Base-by-base conservation (phyloP, 2,888 invertebrate genomes). In the Hymenopus coronatus region DNA sequence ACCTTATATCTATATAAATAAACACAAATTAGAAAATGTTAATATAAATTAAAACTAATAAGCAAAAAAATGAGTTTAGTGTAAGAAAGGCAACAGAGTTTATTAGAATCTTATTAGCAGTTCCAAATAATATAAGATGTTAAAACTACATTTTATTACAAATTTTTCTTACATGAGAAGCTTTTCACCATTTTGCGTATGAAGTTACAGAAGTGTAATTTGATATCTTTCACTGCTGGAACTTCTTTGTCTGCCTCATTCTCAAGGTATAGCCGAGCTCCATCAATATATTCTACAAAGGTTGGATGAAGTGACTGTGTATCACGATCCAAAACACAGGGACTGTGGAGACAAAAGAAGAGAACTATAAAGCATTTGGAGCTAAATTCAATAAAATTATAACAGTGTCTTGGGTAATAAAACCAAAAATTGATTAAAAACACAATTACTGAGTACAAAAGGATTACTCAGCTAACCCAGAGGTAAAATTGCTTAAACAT, bases 251-350 rank as follows among this genome's bases (percentile, higher is more conserved):
- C 99, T 8, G 97, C 96, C 93, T 99, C 99, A 90, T 96, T 96
- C 93, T 99, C 98, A 88, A 99, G 94, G 93, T 98, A 98, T 88
- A 97, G 95, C 54, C 99, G 95, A 27, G 98, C 98, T 0, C 99
- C 98, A 91, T 99, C 99, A 91, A 99, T 96, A 92, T 99, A 99
- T 92, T 99, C 99, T 6, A 98, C 96, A 92, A 99, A 96, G 1
- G 97, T 96, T 0, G 97, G 96, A 93, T 97, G 98, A 87, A 99
- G 94, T 0, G 97, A 96, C 91, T 97, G 97, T 0, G 97, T 96
- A 91, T 97, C 96, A 89, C 96, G 95, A 92, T 99, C 98, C 91
- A 98, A 92, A 2, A 98, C 97, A 91, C 97, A 97, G 2, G 97
- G 94, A 92, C 98, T 98, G 92, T 40, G 90, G 90, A 84, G 90